Evolutionary conservation across 2,888 invertebrate species (phyloP).

Genomic region (Laothoe populi): DNA sequence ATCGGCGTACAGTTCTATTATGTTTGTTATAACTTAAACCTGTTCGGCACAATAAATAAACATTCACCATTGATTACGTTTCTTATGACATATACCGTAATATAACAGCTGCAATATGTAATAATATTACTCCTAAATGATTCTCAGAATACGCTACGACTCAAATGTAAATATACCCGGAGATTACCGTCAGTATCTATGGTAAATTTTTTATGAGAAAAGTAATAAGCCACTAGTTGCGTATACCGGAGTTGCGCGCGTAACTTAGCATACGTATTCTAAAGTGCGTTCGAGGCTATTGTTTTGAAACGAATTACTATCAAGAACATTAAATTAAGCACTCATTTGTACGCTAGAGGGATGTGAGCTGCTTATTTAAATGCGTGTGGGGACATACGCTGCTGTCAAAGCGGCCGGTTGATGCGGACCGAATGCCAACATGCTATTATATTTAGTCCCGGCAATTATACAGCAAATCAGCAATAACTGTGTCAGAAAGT

Average conservation of each 20-base stretch:
- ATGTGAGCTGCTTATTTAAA: slow-evolving; percentile 68
- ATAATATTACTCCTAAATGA: background rate
- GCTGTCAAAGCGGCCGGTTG: slow-evolving; percentile 56
- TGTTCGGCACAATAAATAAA: slow-evolving; percentile 8
- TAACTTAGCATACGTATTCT: slow-evolving; percentile 48
- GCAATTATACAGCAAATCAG: slow-evolving; percentile 68
- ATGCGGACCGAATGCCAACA: slow-evolving; percentile 70
- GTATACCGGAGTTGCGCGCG: slow-evolving; percentile 7
- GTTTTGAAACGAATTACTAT: slow-evolving; percentile 64
- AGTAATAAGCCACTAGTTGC: slow-evolving; percentile 30
- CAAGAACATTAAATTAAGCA: slow-evolving; percentile 64
- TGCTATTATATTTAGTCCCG: slow-evolving; percentile 72
- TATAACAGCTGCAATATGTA: slow-evolving; percentile 6
- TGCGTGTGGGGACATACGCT: slow-evolving; percentile 63
- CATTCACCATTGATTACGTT: slow-evolving; percentile 13
- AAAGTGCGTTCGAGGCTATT: slow-evolving; percentile 49
- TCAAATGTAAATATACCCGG: background rate
- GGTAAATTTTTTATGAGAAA: background rate
- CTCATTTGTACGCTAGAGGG: slow-evolving; percentile 72
- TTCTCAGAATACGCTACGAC: slow-evolving; percentile 22
- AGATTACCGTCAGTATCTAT: too few relatives aligned
- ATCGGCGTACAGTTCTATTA: slow-evolving; percentile 17
- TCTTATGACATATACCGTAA: slow-evolving; percentile 13
- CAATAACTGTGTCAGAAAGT: slow-evolving; percentile 66
- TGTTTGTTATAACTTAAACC: slow-evolving; percentile 15